phyloP scores from a whole-genome alignment of 2,113 vertebrate genomes.

The Chelonoidis abingdonii region DNA sequence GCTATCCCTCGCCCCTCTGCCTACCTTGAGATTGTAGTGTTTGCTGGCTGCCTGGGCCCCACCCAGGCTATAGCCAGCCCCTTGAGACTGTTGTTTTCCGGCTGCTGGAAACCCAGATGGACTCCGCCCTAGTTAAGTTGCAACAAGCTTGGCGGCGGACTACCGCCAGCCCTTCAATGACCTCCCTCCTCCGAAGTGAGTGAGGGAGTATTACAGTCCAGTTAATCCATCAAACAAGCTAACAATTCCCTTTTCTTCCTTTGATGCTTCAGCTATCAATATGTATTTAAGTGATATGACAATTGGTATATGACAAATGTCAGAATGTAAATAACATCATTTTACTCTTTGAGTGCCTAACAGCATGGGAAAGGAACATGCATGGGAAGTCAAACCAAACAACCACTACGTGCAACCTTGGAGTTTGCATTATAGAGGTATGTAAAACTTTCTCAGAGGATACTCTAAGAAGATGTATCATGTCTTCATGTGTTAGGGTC shows the following conservation, averaged over 20 bases:
- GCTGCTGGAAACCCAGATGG: no score
- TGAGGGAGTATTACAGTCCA: no score
- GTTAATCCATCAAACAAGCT: neutral
- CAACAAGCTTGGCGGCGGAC: no score
- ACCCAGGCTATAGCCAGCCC: no score
- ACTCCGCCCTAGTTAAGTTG: no score
- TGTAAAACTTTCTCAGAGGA: neutral
- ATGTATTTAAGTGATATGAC: neutral
- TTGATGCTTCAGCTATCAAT: neutral
- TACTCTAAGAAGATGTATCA: neutral
- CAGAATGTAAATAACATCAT: neutral
- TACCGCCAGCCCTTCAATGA: no score
- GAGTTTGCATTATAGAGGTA: neutral
- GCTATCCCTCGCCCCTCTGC: no score
- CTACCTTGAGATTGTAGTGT: no score
- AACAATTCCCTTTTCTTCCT: neutral
- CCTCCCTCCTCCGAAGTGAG: no score
- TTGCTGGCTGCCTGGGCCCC: no score
- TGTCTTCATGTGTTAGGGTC: neutral
- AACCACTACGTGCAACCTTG: neutral
- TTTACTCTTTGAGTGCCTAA: neutral
- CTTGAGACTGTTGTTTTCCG: no score
- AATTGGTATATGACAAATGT: accelerated
- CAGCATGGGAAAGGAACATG: neutral
- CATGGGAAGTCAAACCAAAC: neutral